A percentile compares a stretch with the other conserved stretches of the same genome.
Conservation (phyloP, 2,888 invertebrate genomes). For the Xestobium rufovillosum region DNA sequence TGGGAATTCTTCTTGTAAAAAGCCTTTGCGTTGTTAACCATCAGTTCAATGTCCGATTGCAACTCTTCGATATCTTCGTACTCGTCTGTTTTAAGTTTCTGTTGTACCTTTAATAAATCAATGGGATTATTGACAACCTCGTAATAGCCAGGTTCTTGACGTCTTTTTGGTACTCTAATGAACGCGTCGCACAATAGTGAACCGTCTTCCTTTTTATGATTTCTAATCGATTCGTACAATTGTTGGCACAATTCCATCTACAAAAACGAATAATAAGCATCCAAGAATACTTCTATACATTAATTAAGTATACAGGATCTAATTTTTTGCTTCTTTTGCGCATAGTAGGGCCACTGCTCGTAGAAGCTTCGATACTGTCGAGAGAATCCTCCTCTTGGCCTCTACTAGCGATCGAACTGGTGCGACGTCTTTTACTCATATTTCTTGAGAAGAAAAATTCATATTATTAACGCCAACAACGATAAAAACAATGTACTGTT, state of each 20-base stretch:
- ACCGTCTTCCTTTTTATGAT: slow-evolving; percentile 88
- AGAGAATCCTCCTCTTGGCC: slow-evolving; percentile 67
- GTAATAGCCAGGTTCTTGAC: slow-evolving; percentile 86
- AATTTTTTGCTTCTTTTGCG: slow-evolving; percentile 62
- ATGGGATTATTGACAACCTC: slow-evolving; percentile 92
- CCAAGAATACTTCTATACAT: too few species aligned
- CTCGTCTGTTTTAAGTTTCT: slow-evolving; percentile 94
- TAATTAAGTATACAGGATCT: slow-evolving; percentile 74
- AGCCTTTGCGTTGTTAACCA: slow-evolving; percentile 90
- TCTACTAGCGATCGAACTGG: slow-evolving; percentile 75
- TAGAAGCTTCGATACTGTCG: slow-evolving; percentile 54
- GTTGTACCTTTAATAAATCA: slow-evolving; percentile 90
- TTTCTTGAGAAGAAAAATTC: slow-evolving; percentile 10
- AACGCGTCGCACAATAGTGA: slow-evolving; percentile 86
- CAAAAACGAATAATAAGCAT: slow-evolving; percentile 30
- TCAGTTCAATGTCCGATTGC: slow-evolving; percentile 79
- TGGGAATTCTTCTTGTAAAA: slow-evolving; percentile 83
- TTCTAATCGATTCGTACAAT: slow-evolving; percentile 84
- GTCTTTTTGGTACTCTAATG: slow-evolving; percentile 86
- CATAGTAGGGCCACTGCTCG: slow-evolving; percentile 45
- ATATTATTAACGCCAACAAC: slow-evolving; percentile 5
- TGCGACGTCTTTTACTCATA: slow-evolving; percentile 75
- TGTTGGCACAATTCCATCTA: slow-evolving; percentile 84
- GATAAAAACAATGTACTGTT: neutral
- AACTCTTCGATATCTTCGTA: slow-evolving; percentile 92